These are phyloP conservation scores for Eueides isabella DNA, from an alignment of 1,140 invertebrate genomes.

Conservation along the genomic window DNA sequence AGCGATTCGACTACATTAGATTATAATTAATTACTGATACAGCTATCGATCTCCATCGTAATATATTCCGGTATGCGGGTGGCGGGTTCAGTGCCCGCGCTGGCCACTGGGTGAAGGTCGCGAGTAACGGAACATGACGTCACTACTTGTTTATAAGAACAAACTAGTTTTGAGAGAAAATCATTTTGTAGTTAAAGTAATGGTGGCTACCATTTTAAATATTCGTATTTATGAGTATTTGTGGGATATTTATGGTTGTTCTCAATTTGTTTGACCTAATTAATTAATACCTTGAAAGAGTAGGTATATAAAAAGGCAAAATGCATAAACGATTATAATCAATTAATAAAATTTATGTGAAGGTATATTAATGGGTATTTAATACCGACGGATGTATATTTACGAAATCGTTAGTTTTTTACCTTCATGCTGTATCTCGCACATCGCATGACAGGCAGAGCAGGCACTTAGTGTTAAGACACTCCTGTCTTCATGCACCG, in stretches of 20 bases:
- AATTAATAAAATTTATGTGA: too few relatives aligned
- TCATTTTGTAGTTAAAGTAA: background rate
- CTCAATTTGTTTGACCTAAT: background rate
- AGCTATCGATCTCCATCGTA: background rate
- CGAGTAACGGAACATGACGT: constrained; percentile 10
- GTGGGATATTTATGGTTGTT: background rate
- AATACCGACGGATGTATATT: too few relatives aligned
- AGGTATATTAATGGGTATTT: too few relatives aligned
- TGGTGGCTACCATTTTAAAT: background rate
- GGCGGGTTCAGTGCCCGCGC: constrained; percentile 6
- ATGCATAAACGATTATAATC: too few relatives aligned
- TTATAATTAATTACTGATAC: too few relatives aligned
- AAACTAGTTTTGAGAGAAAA: background rate
- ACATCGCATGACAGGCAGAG: too few relatives aligned
- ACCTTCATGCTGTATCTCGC: too few relatives aligned
- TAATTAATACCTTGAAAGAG: background rate
- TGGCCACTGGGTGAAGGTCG: constrained; percentile 12
- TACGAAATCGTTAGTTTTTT: too few relatives aligned
- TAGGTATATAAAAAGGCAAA: too few relatives aligned
- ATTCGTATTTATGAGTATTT: background rate
- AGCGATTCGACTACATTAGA: too few relatives aligned
- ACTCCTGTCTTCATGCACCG: too few relatives aligned
- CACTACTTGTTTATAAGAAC: constrained; percentile 14
- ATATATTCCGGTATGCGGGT: constrained; percentile 3
- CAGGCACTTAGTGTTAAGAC: too few relatives aligned